Percentiles rank a stretch among this genome's conserved stretches.
phyloP scores from a whole-genome alignment of 1,140 invertebrate genomes.

The Drosophila rhopaloa region DNA sequence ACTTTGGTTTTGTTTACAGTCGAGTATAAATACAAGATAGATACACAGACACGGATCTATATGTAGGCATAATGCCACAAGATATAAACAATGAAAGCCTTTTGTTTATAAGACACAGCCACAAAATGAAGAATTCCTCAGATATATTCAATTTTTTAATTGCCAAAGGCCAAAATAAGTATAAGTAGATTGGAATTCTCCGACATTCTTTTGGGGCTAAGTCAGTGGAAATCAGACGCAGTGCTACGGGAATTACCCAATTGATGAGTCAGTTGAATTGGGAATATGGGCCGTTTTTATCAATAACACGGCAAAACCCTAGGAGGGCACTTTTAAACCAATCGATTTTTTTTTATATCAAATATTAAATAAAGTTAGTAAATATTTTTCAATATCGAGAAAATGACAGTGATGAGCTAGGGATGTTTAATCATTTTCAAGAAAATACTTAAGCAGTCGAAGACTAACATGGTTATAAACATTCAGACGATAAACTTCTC shows the following conservation, averaged over 20 bases:
- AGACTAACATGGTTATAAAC: not conserved
- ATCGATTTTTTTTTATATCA: too few species aligned
- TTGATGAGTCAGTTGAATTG: conserved; percentile 15
- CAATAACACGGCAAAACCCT: too few species aligned
- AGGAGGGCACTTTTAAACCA: too few species aligned
- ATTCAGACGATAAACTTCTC: not conserved
- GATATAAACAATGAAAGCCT: conserved; percentile 59
- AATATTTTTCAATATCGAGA: too few species aligned
- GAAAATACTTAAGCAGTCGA: not conserved
- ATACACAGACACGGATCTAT: conserved; percentile 31
- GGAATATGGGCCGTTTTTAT: not conserved
- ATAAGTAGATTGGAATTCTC: conserved; percentile 10
- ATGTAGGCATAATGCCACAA: conserved; percentile 37
- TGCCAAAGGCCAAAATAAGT: conserved; percentile 10
- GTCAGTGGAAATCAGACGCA: not conserved
- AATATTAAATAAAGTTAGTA: too few species aligned
- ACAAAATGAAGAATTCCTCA: conserved; percentile 38
- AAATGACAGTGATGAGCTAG: too few species aligned
- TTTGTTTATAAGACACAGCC: conserved; percentile 56
- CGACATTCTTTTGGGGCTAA: not conserved
- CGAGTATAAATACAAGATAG: conserved; percentile 20
- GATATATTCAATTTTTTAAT: conserved; percentile 49
- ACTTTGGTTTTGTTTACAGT: conserved; percentile 55
- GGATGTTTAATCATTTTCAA: too few species aligned
- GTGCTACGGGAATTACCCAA: conserved; percentile 7